Conservation (phyloP, 2,888 invertebrate species). For the Ectropis crepuscularia region DNA sequence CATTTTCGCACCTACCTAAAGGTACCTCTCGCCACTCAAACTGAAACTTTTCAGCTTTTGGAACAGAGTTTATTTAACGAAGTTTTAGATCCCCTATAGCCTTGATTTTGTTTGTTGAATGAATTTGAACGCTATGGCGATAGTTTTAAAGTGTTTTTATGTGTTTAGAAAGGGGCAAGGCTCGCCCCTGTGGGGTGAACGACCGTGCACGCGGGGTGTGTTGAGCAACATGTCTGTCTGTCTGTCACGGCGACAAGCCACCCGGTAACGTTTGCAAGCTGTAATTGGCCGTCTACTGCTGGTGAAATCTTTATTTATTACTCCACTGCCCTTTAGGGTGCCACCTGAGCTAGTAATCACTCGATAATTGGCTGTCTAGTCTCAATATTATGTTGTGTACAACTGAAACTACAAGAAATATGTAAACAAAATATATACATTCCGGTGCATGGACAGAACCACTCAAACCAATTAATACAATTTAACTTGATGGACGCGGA, state of each 20-base stretch:
- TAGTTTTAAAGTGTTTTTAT: conserved; percentile 37
- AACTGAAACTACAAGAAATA: not conserved
- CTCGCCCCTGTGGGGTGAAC: conserved; percentile 55
- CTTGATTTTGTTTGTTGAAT: conserved; percentile 5
- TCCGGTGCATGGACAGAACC: too few species aligned
- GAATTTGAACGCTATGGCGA: conserved; percentile 24
- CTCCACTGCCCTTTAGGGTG: conserved; percentile 3
- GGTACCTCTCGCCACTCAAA: conserved; percentile 17
- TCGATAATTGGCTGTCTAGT: too few species aligned
- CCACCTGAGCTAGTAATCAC: not conserved
- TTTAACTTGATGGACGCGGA: too few species aligned
- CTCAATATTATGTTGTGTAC: too few species aligned
- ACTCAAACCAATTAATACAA: too few species aligned
- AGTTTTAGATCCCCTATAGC: conserved; percentile 13
- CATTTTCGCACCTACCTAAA: conserved; percentile 21
- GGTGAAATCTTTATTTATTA: conserved; percentile 31
- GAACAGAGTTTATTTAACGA: conserved; percentile 28
- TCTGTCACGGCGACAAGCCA: conserved; percentile 56
- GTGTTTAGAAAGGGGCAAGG: conserved; percentile 24
- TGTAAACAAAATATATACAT: too few species aligned
- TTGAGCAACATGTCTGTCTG: conserved; percentile 58
- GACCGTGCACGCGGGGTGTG: conserved; percentile 56
- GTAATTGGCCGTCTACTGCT: conserved; percentile 36
- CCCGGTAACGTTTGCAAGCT: conserved; percentile 32
- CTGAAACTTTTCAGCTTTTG: conserved; percentile 21